Evolutionary conservation across 2,113 vertebrate genomes (phyloP).

Genomic region (Excalfactoria chinensis): DNA sequence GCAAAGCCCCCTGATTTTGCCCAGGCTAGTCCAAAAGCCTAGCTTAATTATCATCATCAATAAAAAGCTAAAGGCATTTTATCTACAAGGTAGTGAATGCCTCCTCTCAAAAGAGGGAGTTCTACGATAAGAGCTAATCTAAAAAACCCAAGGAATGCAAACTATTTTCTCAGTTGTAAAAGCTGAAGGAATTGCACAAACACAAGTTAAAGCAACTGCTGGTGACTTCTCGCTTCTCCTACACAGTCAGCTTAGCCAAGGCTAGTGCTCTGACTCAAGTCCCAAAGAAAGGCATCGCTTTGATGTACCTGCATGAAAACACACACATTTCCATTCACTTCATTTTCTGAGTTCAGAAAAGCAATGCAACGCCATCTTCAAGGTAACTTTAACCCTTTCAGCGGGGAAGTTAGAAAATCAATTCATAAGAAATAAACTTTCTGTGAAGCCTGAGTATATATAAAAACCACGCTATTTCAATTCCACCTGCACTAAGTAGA

Average conservation of each 20-base stretch:
- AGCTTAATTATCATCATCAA: conserved; percentile 53
- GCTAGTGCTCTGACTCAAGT: neutral
- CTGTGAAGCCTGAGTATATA: neutral
- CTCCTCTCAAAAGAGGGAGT: conserved; percentile 62
- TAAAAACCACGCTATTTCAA: neutral
- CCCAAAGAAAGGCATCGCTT: neutral
- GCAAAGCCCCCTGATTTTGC: conserved; percentile 13
- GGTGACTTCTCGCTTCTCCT: neutral
- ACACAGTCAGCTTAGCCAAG: neutral
- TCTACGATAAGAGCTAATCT: conserved; percentile 75
- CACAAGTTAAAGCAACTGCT: conserved; percentile 60
- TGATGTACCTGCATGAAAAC: neutral
- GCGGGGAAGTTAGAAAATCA: neutral
- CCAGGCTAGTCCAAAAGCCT: conserved; percentile 35
- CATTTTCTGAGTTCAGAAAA: neutral
- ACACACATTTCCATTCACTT: neutral
- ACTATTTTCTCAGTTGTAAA: conserved; percentile 70
- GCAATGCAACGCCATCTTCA: neutral
- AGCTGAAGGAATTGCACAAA: conserved; percentile 63
- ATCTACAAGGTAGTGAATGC: conserved; percentile 57
- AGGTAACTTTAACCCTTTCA: neutral
- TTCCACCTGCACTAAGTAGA: neutral
- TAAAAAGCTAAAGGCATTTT: conserved; percentile 58
- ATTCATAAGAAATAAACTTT: neutral
- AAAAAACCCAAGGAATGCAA: conserved; percentile 73